Evolutionary conservation across 2,797 vertebrate genomes (phyloP).

Genomic region (Philypnodon macrostomus): DNA sequence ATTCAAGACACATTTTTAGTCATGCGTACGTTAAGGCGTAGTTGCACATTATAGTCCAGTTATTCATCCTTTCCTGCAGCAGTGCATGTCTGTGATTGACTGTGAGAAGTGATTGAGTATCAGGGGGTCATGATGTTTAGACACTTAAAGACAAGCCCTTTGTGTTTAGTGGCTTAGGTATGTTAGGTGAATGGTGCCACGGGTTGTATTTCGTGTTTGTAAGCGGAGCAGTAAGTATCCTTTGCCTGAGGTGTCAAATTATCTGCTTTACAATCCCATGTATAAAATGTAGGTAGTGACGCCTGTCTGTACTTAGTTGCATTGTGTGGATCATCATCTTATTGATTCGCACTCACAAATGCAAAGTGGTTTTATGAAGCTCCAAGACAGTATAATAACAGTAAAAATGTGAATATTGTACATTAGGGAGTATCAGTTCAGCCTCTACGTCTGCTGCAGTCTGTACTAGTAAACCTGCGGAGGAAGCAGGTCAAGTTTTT

Average conservation of each 20-base stretch:
- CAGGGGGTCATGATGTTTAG: conserved; percentile 5
- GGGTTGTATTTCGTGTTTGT: not conserved
- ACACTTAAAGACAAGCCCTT: conserved; percentile 19
- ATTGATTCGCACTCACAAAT: conserved; percentile 40
- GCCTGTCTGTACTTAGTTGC: conserved; percentile 15
- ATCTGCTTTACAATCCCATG: conserved; percentile 2
- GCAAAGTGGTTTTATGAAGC: conserved; percentile 34
- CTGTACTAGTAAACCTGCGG: not conserved
- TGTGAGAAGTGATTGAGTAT: conserved; percentile 17
- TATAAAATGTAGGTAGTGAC: conserved; percentile 1
- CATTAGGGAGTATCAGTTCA: not conserved
- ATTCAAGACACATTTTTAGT: not conserved
- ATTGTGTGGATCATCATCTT: conserved; percentile 23
- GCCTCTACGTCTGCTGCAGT: conserved; percentile 3
- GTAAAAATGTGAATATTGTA: conserved; percentile 2
- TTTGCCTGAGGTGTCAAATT: conserved; percentile 6
- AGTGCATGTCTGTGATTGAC: conserved; percentile 21
- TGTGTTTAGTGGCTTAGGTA: conserved; percentile 4
- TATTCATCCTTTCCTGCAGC: conserved; percentile 46
- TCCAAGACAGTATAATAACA: conserved; percentile 18
- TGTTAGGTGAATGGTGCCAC: not conserved
- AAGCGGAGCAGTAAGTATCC: not conserved
- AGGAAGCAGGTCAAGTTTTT: not conserved
- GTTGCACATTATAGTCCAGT: not conserved
- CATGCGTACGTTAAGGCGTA: not conserved